phyloP scores from a whole-genome alignment of 1,140 invertebrate species.

The Drosophila pruinosa region DNA sequence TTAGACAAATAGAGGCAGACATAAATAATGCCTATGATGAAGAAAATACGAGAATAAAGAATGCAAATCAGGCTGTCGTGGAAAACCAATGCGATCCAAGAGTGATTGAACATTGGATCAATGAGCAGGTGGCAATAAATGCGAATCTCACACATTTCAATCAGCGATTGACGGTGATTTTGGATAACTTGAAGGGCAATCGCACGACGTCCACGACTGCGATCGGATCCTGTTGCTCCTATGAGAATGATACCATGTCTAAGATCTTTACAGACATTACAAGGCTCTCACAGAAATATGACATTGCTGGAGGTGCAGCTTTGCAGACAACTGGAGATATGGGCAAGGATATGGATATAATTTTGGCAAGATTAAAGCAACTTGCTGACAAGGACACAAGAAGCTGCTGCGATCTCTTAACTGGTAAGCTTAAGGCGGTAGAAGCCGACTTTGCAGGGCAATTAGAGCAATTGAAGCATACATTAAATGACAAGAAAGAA shows the following conservation, averaged over 20 bases:
- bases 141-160: constrained; percentile 26
- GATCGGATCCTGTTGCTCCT: constrained; percentile 25
- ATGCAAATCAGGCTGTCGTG: too few species aligned
- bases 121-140: constrained; percentile 17
- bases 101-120: constrained; percentile 43
- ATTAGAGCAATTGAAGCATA: not conserved
- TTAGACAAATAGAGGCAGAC: not conserved
- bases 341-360: constrained; percentile 29
- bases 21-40: not conserved
- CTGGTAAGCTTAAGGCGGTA: not conserved
- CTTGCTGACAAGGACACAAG: not conserved
- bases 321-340: constrained; percentile 20
- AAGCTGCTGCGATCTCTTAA: constrained; percentile 33
- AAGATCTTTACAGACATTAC: constrained; percentile 15
- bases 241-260: constrained; percentile 27
- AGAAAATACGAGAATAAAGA: too few species aligned
- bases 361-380: constrained; percentile 21
- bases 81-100: not conserved
- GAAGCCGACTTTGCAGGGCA: constrained; percentile 23
- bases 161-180: constrained; percentile 1
- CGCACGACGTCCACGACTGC: not conserved
- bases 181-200: not conserved
- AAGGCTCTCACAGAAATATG: not conserved
- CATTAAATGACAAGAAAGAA: not conserved
- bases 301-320: not conserved